Conservation (phyloP, 2,113 vertebrate species). For the Lycocorax pyrrhopterus region DNA sequence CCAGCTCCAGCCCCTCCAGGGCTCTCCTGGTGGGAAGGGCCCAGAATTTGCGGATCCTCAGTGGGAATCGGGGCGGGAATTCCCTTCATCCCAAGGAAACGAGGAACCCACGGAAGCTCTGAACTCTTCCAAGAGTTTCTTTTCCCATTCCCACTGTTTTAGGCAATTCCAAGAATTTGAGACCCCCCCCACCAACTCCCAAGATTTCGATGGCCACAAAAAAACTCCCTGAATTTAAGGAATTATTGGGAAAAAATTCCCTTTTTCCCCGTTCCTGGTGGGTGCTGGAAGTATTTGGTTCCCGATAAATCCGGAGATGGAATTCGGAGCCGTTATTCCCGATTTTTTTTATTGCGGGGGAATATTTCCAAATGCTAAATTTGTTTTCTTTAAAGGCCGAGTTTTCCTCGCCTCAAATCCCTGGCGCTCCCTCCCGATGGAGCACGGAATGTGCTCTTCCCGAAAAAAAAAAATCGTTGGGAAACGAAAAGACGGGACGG, state of each 20-base stretch:
- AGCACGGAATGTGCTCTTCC: neutral
- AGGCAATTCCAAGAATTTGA: neutral
- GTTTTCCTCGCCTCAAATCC: neutral
- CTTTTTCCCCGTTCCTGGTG: neutral
- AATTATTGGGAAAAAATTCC: neutral
- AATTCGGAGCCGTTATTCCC: neutral
- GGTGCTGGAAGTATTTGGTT: neutral
- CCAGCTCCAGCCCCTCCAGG: too few species aligned
- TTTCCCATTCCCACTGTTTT: neutral
- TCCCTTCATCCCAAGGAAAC: too few species aligned
- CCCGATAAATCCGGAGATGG: neutral
- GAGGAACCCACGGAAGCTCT: too few species aligned
- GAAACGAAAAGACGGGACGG: neutral
- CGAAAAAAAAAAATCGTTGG: neutral
- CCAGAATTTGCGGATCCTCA: too few species aligned
- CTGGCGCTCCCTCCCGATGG: neutral
- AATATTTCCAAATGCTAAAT: neutral
- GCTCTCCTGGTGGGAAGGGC: too few species aligned
- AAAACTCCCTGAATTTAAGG: neutral
- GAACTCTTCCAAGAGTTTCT: too few species aligned
- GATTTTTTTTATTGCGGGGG: neutral
- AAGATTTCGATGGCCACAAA: neutral
- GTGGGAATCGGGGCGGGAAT: too few species aligned
- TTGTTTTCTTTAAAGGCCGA: neutral
- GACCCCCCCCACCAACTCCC: neutral